Evolutionary conservation across 2,888 invertebrate species (phyloP).

Genomic region (Cryptus viduatorius): DNA sequence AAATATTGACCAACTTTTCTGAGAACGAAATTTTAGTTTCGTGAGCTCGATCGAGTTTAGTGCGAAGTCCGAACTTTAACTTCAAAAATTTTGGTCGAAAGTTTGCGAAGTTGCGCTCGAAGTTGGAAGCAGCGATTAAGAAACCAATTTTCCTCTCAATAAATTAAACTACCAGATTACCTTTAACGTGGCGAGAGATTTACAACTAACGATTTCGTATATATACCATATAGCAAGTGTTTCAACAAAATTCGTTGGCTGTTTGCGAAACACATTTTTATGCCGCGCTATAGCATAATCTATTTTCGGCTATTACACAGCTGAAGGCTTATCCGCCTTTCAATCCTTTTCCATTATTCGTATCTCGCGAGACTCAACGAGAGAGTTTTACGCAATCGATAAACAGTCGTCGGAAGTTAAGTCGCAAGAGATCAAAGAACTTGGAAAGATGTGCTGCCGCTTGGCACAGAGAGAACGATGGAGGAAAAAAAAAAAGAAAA

Average conservation of each 20-base stretch:
- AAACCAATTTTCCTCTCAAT: neutral
- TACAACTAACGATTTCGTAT: neutral
- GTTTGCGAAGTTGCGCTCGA: too few species aligned
- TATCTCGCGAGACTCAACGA: neutral
- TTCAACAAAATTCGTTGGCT: neutral
- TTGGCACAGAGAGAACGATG: slow-evolving; percentile 1
- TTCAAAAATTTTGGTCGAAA: too few species aligned
- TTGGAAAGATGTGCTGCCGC: neutral
- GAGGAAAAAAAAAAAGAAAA: slow-evolving; percentile 2
- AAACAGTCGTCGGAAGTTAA: neutral
- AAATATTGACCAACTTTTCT: too few species aligned
- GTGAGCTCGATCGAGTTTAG: too few species aligned
- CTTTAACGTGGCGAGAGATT: neutral
- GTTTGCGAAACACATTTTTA: neutral
- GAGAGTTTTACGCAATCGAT: slow-evolving; percentile 13
- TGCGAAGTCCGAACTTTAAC: too few species aligned
- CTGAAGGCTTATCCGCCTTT: neutral
- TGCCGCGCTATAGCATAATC: neutral
- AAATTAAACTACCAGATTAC: neutral
- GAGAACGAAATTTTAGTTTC: too few species aligned
- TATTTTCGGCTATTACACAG: neutral
- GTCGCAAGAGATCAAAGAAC: neutral
- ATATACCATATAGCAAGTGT: neutral
- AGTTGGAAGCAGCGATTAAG: neutral
- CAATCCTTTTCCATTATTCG: slow-evolving; percentile 13